Evolutionary conservation across 1,140 invertebrate genomes (phyloP), one percentile per base, ranked within the genome.

Genomic region (Drosophila melanica): DNA sequence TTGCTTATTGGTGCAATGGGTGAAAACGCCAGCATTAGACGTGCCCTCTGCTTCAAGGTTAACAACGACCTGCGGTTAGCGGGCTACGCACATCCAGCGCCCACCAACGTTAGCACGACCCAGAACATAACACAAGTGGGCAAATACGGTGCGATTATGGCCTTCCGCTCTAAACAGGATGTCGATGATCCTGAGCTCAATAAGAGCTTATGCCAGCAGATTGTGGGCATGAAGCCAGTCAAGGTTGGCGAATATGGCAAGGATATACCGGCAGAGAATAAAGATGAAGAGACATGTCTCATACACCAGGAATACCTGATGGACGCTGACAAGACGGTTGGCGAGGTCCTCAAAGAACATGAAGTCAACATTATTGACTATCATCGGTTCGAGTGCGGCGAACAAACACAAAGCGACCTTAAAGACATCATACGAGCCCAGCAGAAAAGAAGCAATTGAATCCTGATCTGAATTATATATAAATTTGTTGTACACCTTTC

Each of bases 291-390:
- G 93, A 93, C 92, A 1, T 94, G 93, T 77, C 93, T 99, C 57
- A 94, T 98, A 53, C 95, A 95, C 90, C 98, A 98, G 93, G 97
- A 98, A 84, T 98, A 96, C 91, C 92, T 98, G n/a, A 85, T 97
- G 4, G 96, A 98, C 91, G 94, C 96, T 3, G 93, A 93, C 50
- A 80, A 95, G 7, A 96, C 94, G 6, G 95, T 98, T 1, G 94
- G 95, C 23, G 95, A 98, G 62, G 92, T 97, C 14, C 85, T 98
- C 16, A 90, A 94, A 33, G 93, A 95, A 64, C 93, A 95, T 84
- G 93, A 94, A 71, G 91, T 95, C 2, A 93, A 95, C 90, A 92
- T 98, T 30, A 57, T 97, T n/a, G 96, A 98, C 91, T 98, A 97
- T 93, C 94, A 95, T 64, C 94, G 97, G 48, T 97, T 96, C 92